These are phyloP conservation scores for Pogonomyrmex barbatus DNA, from an alignment of 1,140 invertebrate genomes.

Conservation along the genomic window DNA sequence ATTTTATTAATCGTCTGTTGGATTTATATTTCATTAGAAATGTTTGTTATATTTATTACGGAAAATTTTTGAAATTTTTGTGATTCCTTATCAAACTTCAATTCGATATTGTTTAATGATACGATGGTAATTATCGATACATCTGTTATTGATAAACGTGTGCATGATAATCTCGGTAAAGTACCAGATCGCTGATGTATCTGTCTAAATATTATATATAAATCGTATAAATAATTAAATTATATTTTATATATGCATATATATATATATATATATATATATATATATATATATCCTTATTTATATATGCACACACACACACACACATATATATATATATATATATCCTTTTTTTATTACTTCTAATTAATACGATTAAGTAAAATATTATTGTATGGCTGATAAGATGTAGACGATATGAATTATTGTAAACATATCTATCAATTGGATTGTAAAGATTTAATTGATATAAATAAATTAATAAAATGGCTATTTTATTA, in stretches of 20 bases:
- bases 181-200: background rate
- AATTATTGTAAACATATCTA: conserved; percentile 13
- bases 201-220: background rate
- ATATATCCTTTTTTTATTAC: background rate
- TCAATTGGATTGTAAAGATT: conserved; percentile 13
- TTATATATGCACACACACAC: too few species aligned
- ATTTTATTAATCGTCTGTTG: background rate
- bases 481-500: conserved; percentile 50
- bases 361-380: background rate
- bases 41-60: background rate
- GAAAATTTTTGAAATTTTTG: conserved; percentile 29
- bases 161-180: conserved; percentile 28
- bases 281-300: too few species aligned
- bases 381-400: background rate
- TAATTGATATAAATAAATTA: conserved; percentile 43
- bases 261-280: background rate
- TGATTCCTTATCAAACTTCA: conserved; percentile 32
- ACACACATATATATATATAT: too few species aligned
- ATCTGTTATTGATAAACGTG: conserved; percentile 37
- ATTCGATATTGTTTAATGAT: conserved; percentile 31
- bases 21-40: background rate
- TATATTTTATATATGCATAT: background rate
- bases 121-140: conserved; percentile 41
- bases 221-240: background rate
- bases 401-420: conserved; percentile 2